Conservation (phyloP, 2,113 vertebrate species). For the Neotragus moschatus region DNA sequence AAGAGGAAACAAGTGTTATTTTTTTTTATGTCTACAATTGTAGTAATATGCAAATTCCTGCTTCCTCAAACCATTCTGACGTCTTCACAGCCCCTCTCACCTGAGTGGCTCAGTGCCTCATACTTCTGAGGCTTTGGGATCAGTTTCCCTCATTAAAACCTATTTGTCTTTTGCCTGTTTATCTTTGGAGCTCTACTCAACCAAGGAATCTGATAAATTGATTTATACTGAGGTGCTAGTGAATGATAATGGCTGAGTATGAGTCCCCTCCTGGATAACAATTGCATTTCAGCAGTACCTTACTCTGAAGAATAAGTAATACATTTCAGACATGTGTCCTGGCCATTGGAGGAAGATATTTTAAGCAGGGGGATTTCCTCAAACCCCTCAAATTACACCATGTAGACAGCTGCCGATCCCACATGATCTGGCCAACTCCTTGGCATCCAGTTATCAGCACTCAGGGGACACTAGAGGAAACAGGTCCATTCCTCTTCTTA, state of each 20-base stretch:
- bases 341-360: constrained; percentile 38
- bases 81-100: not conserved
- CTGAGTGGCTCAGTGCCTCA: not conserved
- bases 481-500: not conserved
- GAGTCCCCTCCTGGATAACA: not conserved
- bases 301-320: not conserved
- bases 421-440: constrained; percentile 30
- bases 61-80: not conserved
- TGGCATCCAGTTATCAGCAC: not conserved
- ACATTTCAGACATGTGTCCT: not conserved
- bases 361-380: constrained; percentile 72
- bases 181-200: not conserved
- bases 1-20: not conserved
- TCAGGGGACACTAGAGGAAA: constrained; percentile 37
- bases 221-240: not conserved
- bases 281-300: not conserved
- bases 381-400: constrained; percentile 57
- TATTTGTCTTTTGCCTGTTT: not conserved
- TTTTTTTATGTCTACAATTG: not conserved
- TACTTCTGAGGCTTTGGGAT: not conserved
- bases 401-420: constrained; percentile 58
- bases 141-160: not conserved
- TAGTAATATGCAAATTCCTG: not conserved
- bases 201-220: not conserved
- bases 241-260: not conserved